Base-by-base conservation (phyloP, 1,140 invertebrate species). In the Agrypnia vestita region DNA sequence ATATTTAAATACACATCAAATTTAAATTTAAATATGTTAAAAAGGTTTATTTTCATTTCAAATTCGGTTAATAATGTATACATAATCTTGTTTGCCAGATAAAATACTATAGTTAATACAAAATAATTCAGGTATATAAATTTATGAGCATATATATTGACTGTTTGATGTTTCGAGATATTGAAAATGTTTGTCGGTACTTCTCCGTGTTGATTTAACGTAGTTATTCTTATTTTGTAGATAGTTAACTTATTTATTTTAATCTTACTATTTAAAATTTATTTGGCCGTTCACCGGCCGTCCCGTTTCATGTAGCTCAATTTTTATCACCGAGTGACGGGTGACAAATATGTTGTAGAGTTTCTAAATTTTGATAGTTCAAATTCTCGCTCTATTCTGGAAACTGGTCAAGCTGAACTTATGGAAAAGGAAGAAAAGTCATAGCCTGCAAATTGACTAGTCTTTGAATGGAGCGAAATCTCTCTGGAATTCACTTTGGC, bases 151-250 rank as follows among this genome's bases (percentile, higher is more conserved):
- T 69, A 80, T 75, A 80, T 69, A 80, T 75, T 81, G 79, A 77
- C 75, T 81, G 79, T 81, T 81, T 59, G 62, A 76, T 80, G 74
- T 80, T 80, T 80, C 77, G 49, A 80, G 72, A 59, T 71, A 73
- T 47, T 75, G 25, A 51, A 74, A 59, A 80, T 62, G 59, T 80
- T 59, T 80, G 46, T 43, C 9, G 51, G 17, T 74, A 73, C 77
- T 59, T 46, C 55, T 15, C 46, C 67, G 47, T 77, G 46, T 77
- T 77, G n/a, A 47, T 69, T 69, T 47, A 69, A 47, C 15, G 53
- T 74, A 53, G 35, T 64, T 61, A 51, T 77, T 17, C n/a, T 69
- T 64, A 77, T 67, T 67, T 77, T 77, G 75, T 77, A 77, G 59
- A 77, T 77, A 77, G 61, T 77, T 77, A 77, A 77, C 75, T 77